Percentiles rank a stretch among this genome's conserved stretches.
phyloP scores from a whole-genome alignment of 2,888 invertebrate species.

The Drosophila planitibia region DNA sequence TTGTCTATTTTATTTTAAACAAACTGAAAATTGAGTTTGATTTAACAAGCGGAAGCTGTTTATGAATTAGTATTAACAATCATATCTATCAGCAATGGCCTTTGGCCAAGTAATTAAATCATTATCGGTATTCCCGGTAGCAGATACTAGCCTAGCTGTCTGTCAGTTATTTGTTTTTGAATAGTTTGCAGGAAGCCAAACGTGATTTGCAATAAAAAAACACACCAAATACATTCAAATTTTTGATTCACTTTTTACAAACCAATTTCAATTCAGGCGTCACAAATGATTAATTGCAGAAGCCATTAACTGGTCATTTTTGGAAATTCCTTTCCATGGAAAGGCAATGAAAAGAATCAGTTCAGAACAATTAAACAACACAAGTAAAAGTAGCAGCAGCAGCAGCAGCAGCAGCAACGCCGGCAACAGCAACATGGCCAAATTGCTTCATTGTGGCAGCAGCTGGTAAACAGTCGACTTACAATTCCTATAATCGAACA shows the following conservation, averaged over 20 bases:
- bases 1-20: not conserved
- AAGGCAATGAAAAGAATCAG: conserved; percentile 27
- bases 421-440: conserved; percentile 40
- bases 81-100: not conserved
- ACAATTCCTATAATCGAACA: conserved; percentile 50
- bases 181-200: not conserved
- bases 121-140: not conserved
- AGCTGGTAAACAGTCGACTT: conserved; percentile 54
- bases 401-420: not conserved
- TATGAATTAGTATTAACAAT: not conserved
- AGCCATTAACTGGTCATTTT: not conserved
- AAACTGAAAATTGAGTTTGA: not conserved
- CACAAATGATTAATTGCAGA: conserved; percentile 39
- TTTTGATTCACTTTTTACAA: not conserved
- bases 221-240: not conserved
- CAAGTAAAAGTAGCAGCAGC: conserved; percentile 29
- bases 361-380: conserved; percentile 38
- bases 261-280: conserved; percentile 6
- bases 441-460: conserved; percentile 66
- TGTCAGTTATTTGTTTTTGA: not conserved
- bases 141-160: not conserved
- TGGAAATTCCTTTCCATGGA: not conserved
- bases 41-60: not conserved
- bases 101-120: not conserved
- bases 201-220: not conserved